Conservation (phyloP, 2,888 invertebrate species). For the Rhamphomyia laevipes region DNA sequence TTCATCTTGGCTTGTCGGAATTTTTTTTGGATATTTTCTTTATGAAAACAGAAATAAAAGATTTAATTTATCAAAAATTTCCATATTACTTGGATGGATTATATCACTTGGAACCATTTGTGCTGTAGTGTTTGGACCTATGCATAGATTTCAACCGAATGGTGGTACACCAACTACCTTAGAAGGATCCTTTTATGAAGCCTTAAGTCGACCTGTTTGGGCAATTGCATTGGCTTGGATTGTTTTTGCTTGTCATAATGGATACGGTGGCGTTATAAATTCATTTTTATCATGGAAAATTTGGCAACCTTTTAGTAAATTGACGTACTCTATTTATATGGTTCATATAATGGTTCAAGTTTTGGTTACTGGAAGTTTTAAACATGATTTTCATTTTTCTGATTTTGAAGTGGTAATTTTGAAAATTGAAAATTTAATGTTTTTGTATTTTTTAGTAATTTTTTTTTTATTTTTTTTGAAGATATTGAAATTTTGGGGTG, state of each 20-base stretch:
- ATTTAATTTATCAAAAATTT: slow-evolving; percentile 2
- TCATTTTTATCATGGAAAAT: slow-evolving; percentile 12
- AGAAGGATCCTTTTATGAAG: slow-evolving; percentile 14
- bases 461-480: slow-evolving; percentile 2
- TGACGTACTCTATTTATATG: slow-evolving; percentile 16
- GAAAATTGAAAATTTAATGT: not conserved
- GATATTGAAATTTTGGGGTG: slow-evolving; percentile 13
- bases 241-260: slow-evolving; percentile 15
- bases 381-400: slow-evolving; percentile 8
- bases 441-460: not conserved
- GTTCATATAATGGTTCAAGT: slow-evolving; percentile 11
- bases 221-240: slow-evolving; percentile 14
- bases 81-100: slow-evolving; percentile 9
- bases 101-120: slow-evolving; percentile 6
- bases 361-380: slow-evolving; percentile 1
- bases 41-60: slow-evolving; percentile 6
- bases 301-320: slow-evolving; percentile 16
- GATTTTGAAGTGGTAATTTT: slow-evolving; percentile 10
- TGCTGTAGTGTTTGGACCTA: slow-evolving; percentile 12
- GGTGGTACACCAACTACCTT: slow-evolving; percentile 3
- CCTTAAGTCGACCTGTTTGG: slow-evolving; percentile 15
- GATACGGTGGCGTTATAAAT: slow-evolving; percentile 16
- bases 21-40: slow-evolving; percentile 19
- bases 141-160: slow-evolving; percentile 4
- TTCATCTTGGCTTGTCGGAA: slow-evolving; percentile 20